Evolutionary conservation across 2,797 vertebrate species (phyloP).

Genomic region (Poecile montanus): DNA sequence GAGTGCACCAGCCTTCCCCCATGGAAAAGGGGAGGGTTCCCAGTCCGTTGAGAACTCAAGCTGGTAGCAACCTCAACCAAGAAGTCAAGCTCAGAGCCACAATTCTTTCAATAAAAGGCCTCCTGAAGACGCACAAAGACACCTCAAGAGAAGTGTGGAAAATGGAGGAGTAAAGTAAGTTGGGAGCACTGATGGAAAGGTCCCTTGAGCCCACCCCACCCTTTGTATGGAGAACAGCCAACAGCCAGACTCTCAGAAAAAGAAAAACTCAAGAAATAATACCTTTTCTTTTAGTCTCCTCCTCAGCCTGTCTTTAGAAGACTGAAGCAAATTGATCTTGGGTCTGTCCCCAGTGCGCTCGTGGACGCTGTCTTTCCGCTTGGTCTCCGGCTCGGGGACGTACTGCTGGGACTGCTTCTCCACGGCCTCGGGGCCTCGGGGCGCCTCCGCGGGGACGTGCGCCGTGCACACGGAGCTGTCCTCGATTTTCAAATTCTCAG

Average conservation of each 20-base stretch:
- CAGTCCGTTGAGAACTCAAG: not conserved
- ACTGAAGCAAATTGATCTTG: constrained; percentile 91
- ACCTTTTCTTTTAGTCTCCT: constrained; percentile 97
- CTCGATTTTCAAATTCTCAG: constrained; percentile 84
- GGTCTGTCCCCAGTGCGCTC: constrained; percentile 78
- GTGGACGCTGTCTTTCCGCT: constrained; percentile 69
- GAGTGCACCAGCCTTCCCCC: not conserved
- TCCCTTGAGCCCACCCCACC: not conserved
- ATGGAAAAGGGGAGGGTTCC: not conserved
- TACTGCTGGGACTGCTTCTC: constrained; percentile 65
- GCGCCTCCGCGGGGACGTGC: constrained; percentile 56
- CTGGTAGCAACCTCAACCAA: not conserved
- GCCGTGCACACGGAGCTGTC: constrained; percentile 54
- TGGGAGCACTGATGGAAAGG: not conserved
- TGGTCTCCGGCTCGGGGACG: constrained; percentile 69
- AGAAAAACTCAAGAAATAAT: constrained; percentile 2
- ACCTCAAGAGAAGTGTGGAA: not conserved
- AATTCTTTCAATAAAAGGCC: not conserved
- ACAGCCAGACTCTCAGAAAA: not conserved
- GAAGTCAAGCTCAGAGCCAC: not conserved
- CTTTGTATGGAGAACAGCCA: rapidly evolving
- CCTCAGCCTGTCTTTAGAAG: constrained; percentile 94
- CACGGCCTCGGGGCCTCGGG: constrained; percentile 34
- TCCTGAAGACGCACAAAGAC: not conserved
- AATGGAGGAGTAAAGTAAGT: not conserved